Percentiles rank a stretch among this genome's conserved stretches.
phyloP scores from a whole-genome alignment of 2,888 invertebrate species.

The Ctenicera cuprea region DNA sequence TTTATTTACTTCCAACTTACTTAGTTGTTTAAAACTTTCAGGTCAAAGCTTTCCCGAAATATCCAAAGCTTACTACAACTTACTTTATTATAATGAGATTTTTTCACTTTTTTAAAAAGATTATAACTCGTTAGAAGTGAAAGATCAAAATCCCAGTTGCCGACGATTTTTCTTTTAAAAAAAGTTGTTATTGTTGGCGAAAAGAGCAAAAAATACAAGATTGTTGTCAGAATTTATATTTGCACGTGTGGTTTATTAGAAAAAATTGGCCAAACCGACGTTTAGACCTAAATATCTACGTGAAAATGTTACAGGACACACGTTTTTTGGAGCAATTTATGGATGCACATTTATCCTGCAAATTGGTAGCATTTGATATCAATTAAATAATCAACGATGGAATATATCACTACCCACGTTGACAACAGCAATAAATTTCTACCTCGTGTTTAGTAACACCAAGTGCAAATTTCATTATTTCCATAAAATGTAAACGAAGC shows the following conservation, averaged over 20 bases:
- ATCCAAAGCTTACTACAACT: neutral
- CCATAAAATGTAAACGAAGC: constrained; percentile 39
- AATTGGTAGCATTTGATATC: constrained; percentile 45
- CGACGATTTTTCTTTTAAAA: neutral
- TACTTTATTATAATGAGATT: constrained; percentile 1
- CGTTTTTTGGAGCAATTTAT: constrained; percentile 29
- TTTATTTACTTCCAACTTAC: constrained; percentile 33
- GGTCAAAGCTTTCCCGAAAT: constrained; percentile 13
- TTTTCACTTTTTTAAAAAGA: neutral
- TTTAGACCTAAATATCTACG: neutral
- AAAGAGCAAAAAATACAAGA: neutral
- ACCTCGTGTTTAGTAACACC: constrained; percentile 23
- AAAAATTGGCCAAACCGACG: neutral
- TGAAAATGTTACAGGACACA: neutral
- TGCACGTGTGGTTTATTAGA: neutral
- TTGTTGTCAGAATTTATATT: constrained; percentile 1
- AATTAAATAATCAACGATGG: constrained; percentile 46
- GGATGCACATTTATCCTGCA: constrained; percentile 35
- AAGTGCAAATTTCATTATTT: constrained; percentile 42
- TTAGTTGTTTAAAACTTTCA: constrained; percentile 23
- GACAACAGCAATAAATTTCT: constrained; percentile 26
- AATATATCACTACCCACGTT: constrained; percentile 46
- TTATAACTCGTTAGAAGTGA: neutral
- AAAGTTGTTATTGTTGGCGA: neutral
- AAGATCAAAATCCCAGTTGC: neutral